Conservation (phyloP, 2,113 vertebrate genomes). For the Menura novaehollandiae region DNA sequence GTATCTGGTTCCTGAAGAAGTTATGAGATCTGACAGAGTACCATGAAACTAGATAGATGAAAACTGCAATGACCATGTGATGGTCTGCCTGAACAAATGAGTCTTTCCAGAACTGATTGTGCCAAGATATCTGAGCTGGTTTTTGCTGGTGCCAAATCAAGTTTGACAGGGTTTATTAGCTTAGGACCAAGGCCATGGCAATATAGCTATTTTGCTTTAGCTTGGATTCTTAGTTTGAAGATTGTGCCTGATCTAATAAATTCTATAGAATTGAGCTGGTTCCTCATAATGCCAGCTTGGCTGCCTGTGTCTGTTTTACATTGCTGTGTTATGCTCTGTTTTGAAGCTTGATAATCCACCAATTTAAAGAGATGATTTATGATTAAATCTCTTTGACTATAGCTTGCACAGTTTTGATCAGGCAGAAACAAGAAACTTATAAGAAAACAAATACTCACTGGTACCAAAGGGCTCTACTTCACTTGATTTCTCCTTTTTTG, state of each 20-base stretch:
- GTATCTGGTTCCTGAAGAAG: background rate
- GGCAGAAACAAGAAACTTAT: background rate
- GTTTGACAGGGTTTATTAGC: slow-evolving; percentile 4
- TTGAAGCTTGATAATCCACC: background rate
- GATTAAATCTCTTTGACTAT: background rate
- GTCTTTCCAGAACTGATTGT: background rate
- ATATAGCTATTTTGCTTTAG: background rate
- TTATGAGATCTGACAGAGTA: background rate
- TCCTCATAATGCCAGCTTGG: background rate
- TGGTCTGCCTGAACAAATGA: background rate
- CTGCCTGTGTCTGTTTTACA: background rate
- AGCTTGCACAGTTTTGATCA: background rate
- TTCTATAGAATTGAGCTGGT: background rate
- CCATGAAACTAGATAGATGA: background rate
- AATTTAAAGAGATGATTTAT: background rate
- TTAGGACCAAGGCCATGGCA: background rate
- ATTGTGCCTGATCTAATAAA: background rate
- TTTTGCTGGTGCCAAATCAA: background rate
- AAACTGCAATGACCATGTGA: background rate
- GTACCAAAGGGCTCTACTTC: background rate
- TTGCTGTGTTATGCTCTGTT: background rate
- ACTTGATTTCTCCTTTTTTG: background rate
- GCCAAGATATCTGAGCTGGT: background rate
- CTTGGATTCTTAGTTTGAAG: background rate
- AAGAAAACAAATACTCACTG: background rate